These are phyloP conservation scores for Falco peregrinus DNA, from an alignment of 2,797 vertebrate species.

Conservation along the genomic window DNA sequence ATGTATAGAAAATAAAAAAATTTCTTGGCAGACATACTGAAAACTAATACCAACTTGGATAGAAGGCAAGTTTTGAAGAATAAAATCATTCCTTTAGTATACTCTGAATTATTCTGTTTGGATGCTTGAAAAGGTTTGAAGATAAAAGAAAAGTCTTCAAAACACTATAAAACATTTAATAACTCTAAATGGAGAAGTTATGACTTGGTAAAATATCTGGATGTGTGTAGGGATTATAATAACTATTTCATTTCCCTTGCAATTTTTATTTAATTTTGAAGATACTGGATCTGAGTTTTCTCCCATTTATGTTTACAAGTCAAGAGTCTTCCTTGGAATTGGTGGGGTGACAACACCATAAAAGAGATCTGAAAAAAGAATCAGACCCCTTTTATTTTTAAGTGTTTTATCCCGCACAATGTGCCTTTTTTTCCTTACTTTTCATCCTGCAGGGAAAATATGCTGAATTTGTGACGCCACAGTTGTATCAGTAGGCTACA, in stretches of 20 bases:
- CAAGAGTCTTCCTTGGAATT: neutral
- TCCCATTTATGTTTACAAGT: neutral
- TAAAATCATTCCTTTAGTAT: slow-evolving; percentile 4
- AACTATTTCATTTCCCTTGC: neutral
- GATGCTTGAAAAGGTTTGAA: slow-evolving; percentile 29
- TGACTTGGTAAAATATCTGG: neutral
- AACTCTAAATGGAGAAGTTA: slow-evolving; percentile 10
- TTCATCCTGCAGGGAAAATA: neutral
- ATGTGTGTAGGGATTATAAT: neutral
- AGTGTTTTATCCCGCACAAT: neutral
- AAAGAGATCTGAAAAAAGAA: neutral
- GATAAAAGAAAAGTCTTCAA: neutral
- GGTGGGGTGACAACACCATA: neutral
- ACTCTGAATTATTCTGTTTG: neutral
- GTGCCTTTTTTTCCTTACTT: neutral
- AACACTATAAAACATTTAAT: slow-evolving; percentile 25
- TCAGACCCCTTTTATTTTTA: neutral
- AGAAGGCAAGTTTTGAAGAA: slow-evolving; percentile 34
- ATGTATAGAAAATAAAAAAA: slow-evolving; percentile 61
- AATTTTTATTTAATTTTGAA: slow-evolving; percentile 18
- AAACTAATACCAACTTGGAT: slow-evolving; percentile 58
- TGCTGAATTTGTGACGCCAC: neutral
- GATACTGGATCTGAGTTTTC: neutral
- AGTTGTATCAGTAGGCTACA: neutral
- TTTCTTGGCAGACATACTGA: slow-evolving; percentile 54